A percentile compares a stretch with the other conserved stretches of the same genome.
phyloP scores from a whole-genome alignment of 2,113 vertebrate genomes.

The Tretioscincus oriximinensis region DNA sequence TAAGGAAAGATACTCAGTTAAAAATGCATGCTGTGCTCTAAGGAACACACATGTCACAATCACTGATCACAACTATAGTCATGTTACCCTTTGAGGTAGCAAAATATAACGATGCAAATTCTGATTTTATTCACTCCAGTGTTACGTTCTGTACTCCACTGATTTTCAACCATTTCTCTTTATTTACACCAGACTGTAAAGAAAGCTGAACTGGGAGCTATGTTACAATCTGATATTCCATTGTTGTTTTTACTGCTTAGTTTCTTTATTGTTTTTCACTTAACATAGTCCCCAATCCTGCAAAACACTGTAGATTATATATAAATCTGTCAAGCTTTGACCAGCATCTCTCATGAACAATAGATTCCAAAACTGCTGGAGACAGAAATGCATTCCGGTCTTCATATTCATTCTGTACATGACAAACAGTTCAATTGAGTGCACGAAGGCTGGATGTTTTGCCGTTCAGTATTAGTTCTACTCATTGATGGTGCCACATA shows the following conservation, averaged over 20 bases:
- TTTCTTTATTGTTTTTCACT: too few relatives aligned
- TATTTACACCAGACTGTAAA: neutral
- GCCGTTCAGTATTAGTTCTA: slow-evolving; percentile 23
- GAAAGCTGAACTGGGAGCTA: slow-evolving; percentile 19
- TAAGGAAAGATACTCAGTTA: neutral
- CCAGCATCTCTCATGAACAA: neutral
- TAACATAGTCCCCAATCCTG: slow-evolving; percentile 17
- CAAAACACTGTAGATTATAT: slow-evolving; percentile 2
- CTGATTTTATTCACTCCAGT: slow-evolving; percentile 22
- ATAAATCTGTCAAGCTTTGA: neutral
- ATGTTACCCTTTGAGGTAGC: slow-evolving; percentile 30
- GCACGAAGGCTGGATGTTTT: neutral
- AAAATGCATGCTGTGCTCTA: neutral
- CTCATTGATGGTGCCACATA: slow-evolving; percentile 34
- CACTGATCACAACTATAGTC: slow-evolving; percentile 2
- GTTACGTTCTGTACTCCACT: slow-evolving; percentile 33
- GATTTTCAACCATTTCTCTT: neutral
- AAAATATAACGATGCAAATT: slow-evolving; percentile 22
- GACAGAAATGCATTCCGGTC: neutral
- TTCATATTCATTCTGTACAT: slow-evolving; percentile 5
- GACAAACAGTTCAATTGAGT: slow-evolving; percentile 12
- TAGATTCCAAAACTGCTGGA: slow-evolving; percentile 10
- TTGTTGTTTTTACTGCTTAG: neutral
- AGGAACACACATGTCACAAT: slow-evolving; percentile 17
- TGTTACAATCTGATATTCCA: slow-evolving; percentile 1